A percentile compares a stretch with the other conserved stretches of the same genome.
Evolutionary conservation across 1,140 invertebrate genomes (phyloP).

Genomic region (Drosophila nikananu): DNA sequence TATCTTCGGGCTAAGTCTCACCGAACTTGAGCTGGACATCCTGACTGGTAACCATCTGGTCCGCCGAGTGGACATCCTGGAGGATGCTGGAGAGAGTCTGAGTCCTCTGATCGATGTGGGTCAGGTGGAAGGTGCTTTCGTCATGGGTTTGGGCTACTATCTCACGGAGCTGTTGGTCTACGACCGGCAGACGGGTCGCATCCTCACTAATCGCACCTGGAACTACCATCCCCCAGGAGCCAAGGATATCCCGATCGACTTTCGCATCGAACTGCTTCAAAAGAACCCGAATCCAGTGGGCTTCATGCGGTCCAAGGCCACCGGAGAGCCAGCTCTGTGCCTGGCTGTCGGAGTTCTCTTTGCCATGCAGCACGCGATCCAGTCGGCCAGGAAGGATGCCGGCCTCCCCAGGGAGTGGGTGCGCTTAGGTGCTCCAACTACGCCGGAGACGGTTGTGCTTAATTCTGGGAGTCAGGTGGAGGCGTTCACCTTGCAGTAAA

Average conservation of each 20-base stretch:
- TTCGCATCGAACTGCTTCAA: constrained; percentile 90
- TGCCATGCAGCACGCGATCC: constrained; percentile 90
- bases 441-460: constrained; percentile 84
- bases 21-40: constrained; percentile 90
- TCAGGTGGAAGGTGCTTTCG: constrained; percentile 91
- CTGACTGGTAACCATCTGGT: constrained; percentile 90
- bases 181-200: constrained; percentile 88
- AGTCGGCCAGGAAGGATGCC: constrained; percentile 88
- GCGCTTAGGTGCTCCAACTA: constrained; percentile 86
- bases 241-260: constrained; percentile 93
- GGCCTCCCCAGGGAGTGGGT: constrained; percentile 86
- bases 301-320: constrained; percentile 92
- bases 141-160: constrained; percentile 94
- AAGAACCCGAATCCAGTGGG: constrained; percentile 90
- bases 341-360: constrained; percentile 88
- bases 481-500: constrained; percentile 45
- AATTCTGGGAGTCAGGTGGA: constrained; percentile 59
- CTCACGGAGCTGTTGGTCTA: constrained; percentile 90
- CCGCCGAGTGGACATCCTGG: constrained; percentile 89
- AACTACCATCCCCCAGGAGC: constrained; percentile 92
- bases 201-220: constrained; percentile 91
- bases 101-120: constrained; percentile 92
- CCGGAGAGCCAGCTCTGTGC: constrained; percentile 90
- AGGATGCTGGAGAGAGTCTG: constrained; percentile 90
- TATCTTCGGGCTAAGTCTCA: constrained; percentile 87